phyloP scores from a whole-genome alignment of 2,888 invertebrate species.

The Altica lythri region DNA sequence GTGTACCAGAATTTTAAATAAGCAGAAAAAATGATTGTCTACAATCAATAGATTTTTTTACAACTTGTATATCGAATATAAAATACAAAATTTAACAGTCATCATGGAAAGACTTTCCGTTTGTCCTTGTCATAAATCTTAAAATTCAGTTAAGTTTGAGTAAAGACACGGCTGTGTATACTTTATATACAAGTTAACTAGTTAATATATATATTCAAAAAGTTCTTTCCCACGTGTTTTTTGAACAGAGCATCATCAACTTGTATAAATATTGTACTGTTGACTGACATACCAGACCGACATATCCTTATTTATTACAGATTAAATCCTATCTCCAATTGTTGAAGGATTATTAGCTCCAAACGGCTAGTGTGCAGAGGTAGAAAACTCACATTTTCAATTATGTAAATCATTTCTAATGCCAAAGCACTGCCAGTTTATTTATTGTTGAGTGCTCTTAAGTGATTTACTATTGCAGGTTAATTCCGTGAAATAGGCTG shows the following conservation, averaged over 20 bases:
- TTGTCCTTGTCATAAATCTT: too few species aligned
- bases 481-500: not conserved
- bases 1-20: too few species aligned
- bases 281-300: slow-evolving; percentile 32
- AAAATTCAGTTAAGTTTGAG: too few species aligned
- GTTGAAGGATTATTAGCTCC: slow-evolving; percentile 31
- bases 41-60: too few species aligned
- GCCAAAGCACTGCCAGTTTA: not conserved
- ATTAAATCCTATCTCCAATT: slow-evolving; percentile 33
- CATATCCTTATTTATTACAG: slow-evolving; percentile 35
- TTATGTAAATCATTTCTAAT: slow-evolving; percentile 29
- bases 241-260: slow-evolving; percentile 5
- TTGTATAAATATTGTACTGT: slow-evolving; percentile 27
- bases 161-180: too few species aligned
- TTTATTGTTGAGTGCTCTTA: not conserved
- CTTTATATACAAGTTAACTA: too few species aligned
- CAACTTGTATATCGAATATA: too few species aligned
- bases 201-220: too few species aligned
- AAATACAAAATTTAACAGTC: too few species aligned
- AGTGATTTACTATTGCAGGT: slow-evolving; percentile 1
- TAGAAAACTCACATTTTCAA: slow-evolving; percentile 24
- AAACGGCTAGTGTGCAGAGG: slow-evolving; percentile 15
- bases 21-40: too few species aligned
- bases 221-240: slow-evolving; percentile 21
- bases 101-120: too few species aligned